Base-by-base conservation (phyloP, 1,140 invertebrate genomes). In the Pollicipes pollicipes region DNA sequence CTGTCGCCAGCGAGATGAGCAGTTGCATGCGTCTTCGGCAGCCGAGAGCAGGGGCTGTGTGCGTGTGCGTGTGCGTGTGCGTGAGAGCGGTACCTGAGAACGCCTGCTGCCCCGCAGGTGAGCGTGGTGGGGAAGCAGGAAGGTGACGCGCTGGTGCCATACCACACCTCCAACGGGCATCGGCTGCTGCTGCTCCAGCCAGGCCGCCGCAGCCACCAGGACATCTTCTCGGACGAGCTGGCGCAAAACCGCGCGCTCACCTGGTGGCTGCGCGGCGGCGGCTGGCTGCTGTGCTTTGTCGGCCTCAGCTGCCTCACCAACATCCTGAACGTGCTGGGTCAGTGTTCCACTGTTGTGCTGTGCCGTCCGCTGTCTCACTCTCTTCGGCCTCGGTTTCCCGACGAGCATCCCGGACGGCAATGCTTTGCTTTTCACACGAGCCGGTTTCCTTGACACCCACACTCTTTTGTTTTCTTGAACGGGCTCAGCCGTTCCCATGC, bases 91-190 rank as follows among this genome's bases (percentile, higher is more conserved):
- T 58, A 32, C 64, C 70, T 74, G 30, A 63, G 31, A 30, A 63
- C 26, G 21, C 69, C n/a, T 30, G n/a, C 27, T 30, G 37, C 29
- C 31, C 79, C 80, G 13, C 76, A 88, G 84, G 87, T 88, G 71
- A 88, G 86, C 64, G 83, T 91, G 58, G 84, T 93, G 66, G 90
- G 88, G 16, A 81, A 87, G 74, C 82, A 91, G 71, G 80, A 85
- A 70, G 82, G 85, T 67, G 85, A 85, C 21, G 82, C 81, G 58
- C 81, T 93, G 29, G 83, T 86, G 67, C 85, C 88, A 0, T 93
- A 89, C 76, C 78, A 83, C 67, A 87, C 89, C 1, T 79, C 81
- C 0, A 83, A 83, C 58, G 85, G 85, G 0, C 82, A 85, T 70
- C 78, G 83, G 45, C 83, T 90, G 69, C 81, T 88, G 68, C 78